Evolutionary conservation across 2,888 invertebrate genomes (phyloP).

Genomic region (Catocala nupta): DNA sequence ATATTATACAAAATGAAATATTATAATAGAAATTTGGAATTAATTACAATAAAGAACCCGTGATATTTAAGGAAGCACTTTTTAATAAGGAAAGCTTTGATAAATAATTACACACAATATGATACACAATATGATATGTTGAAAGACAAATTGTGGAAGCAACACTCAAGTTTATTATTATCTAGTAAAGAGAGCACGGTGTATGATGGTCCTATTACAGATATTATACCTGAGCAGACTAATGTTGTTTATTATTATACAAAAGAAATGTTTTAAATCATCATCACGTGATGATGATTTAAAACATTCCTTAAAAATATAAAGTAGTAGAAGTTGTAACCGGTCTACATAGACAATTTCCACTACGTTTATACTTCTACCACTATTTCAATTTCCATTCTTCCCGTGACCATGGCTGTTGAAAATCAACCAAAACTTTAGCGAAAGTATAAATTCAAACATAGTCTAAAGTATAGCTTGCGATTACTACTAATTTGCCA

Average conservation of each 20-base stretch:
- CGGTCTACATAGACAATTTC: too few species aligned
- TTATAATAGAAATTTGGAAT: slow-evolving; percentile 95
- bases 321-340: too few species aligned
- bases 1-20: slow-evolving; percentile 91
- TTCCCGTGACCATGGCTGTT: too few species aligned
- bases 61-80: slow-evolving; percentile 97
- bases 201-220: slow-evolving; percentile 70
- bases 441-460: too few species aligned
- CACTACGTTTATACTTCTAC: too few species aligned
- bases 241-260: slow-evolving; percentile 34
- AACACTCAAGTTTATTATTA: slow-evolving; percentile 88
- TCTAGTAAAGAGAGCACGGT: slow-evolving; percentile 62
- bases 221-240: slow-evolving; percentile 73
- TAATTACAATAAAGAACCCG: slow-evolving; percentile 96
- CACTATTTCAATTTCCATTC: too few species aligned
- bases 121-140: slow-evolving; percentile 94
- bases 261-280: slow-evolving; percentile 16
- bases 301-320: too few species aligned
- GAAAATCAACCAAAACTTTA: too few species aligned
- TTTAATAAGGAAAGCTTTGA: slow-evolving; percentile 90
- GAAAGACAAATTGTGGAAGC: slow-evolving; percentile 94
- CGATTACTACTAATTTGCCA: too few species aligned
- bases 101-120: slow-evolving; percentile 66
- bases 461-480: too few species aligned
- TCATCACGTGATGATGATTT: too few species aligned